These are phyloP conservation scores for Nemapogon koenigi DNA, from an alignment of 2,888 invertebrate genomes.

Conservation along the genomic window DNA sequence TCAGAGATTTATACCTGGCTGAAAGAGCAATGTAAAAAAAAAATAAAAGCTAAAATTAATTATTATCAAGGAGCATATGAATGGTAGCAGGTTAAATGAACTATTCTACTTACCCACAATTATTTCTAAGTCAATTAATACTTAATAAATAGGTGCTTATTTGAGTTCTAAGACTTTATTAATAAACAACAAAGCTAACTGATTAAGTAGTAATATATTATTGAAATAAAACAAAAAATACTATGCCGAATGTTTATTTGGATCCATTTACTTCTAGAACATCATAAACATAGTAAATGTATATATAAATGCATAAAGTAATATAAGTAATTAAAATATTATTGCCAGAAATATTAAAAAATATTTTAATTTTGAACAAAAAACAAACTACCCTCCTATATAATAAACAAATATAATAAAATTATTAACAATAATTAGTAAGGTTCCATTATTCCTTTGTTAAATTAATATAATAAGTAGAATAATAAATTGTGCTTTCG, in stretches of 20 bases:
- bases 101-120: too few species aligned
- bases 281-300: conserved; percentile 56
- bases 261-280: conserved; percentile 56
- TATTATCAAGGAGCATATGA: too few species aligned
- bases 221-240: conserved; percentile 26
- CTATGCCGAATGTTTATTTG: conserved; percentile 65
- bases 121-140: too few species aligned
- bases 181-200: too few species aligned
- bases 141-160: too few species aligned
- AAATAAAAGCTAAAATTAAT: too few species aligned
- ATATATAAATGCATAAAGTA: conserved; percentile 57
- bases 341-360: conserved; percentile 27
- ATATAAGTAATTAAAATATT: conserved; percentile 23
- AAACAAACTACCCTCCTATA: conserved; percentile 33
- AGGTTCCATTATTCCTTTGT: conserved; percentile 34
- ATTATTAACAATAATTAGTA: conserved; percentile 63
- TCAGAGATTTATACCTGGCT: too few species aligned
- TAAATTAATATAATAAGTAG: too few species aligned
- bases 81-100: too few species aligned
- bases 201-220: too few species aligned
- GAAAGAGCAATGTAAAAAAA: too few species aligned
- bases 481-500: conserved; percentile 55
- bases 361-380: conserved; percentile 27
- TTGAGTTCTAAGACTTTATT: too few species aligned
- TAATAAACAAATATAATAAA: conserved; percentile 49